phyloP scores from a whole-genome alignment of 2,113 vertebrate genomes.

The Mesembrinibis cayennensis region DNA sequence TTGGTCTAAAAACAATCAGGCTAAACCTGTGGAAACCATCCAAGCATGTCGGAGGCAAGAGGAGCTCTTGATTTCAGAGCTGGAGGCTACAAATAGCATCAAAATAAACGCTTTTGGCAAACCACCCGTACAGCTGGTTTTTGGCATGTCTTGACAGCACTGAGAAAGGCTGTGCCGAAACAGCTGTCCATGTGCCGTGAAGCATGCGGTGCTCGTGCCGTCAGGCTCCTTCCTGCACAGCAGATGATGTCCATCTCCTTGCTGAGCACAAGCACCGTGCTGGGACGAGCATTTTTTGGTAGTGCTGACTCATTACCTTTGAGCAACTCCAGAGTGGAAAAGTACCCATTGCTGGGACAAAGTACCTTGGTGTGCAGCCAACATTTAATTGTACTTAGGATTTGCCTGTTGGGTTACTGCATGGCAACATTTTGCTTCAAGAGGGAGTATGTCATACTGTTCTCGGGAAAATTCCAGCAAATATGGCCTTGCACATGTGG shows the following conservation, averaged over 20 bases:
- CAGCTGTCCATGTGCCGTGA: fast-evolving
- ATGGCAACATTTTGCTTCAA: not conserved
- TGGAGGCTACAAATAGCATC: not conserved
- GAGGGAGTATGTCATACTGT: fast-evolving
- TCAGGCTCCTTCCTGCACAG: not conserved
- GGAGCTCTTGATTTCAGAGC: not conserved
- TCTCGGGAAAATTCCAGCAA: not conserved
- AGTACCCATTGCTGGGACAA: not conserved
- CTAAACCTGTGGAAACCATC: not conserved
- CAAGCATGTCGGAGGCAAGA: not conserved
- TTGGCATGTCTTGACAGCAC: not conserved
- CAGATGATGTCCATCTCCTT: not conserved
- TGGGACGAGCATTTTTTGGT: fast-evolving
- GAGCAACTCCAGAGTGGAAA: not conserved
- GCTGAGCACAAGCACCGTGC: fast-evolving
- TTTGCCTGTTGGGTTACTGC: not conserved
- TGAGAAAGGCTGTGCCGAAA: not conserved
- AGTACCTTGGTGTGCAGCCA: not conserved
- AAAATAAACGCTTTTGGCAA: not conserved
- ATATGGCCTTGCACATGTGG: not conserved
- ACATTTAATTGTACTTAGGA: fast-evolving
- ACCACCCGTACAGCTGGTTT: not conserved
- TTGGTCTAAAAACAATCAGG: not conserved
- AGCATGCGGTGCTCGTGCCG: fast-evolving
- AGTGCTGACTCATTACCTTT: not conserved